Evolutionary conservation across 53 echinoderm and acorn worm genomes (phyloP).

Genomic region (Crossaster papposus): DNA sequence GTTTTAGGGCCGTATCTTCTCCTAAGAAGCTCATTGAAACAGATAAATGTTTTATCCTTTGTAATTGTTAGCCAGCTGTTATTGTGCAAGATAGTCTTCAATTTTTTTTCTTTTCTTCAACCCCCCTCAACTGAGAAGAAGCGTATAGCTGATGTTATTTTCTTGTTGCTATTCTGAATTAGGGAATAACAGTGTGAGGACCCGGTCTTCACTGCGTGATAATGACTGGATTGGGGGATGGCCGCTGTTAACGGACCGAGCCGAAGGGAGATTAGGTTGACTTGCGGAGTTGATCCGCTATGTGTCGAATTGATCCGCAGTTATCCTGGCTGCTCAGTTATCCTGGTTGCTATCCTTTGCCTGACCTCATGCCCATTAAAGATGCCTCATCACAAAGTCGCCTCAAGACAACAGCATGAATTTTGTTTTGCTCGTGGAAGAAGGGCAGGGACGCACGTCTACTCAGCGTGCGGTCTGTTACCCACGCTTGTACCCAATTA

Average conservation of each 20-base stretch:
- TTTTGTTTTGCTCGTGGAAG: background rate
- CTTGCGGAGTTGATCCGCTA: background rate
- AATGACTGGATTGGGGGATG: no score
- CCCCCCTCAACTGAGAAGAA: no score
- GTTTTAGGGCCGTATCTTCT: background rate
- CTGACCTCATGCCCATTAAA: constrained; percentile 7
- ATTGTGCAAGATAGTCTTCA: background rate
- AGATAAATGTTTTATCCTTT: background rate
- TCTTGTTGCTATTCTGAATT: no score
- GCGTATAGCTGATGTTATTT: no score
- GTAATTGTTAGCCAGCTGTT: background rate
- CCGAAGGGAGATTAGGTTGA: no score
- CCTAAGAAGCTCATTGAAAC: background rate
- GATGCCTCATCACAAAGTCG: background rate
- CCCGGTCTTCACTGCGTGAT: no score
- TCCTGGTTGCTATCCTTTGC: background rate
- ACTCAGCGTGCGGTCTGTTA: constrained; percentile 32
- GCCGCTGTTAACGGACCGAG: no score
- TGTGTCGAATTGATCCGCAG: background rate
- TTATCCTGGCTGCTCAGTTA: background rate
- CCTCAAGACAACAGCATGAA: background rate
- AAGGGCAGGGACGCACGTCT: background rate
- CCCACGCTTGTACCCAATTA: constrained; percentile 42
- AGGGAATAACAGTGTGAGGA: no score
- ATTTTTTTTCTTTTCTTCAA: background rate